Percentiles rank a stretch among this genome's conserved stretches.
Evolutionary conservation across 2,113 vertebrate species (phyloP).

Genomic region (Campylomormyrus numenius): DNA sequence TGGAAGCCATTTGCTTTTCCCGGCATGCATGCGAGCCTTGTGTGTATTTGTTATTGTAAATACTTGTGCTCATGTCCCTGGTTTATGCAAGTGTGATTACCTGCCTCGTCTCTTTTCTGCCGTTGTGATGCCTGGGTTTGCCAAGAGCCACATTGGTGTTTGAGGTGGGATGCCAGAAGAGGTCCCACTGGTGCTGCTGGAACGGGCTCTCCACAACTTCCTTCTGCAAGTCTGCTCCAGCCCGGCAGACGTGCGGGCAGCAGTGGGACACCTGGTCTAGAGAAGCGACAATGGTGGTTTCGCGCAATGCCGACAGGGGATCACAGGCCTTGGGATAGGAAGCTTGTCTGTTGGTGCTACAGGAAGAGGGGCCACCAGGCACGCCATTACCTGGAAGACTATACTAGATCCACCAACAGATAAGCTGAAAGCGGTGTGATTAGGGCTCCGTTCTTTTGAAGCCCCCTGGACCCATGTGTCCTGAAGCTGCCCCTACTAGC

Average conservation of each 20-base stretch:
- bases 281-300: background rate
- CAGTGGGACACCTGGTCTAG: background rate
- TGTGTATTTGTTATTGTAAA: background rate
- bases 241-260: background rate
- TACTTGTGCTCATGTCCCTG: background rate
- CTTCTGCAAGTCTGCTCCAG: background rate
- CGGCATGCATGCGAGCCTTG: background rate
- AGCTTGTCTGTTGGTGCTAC: background rate
- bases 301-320: background rate
- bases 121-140: background rate
- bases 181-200: background rate
- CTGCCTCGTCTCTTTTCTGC: background rate
- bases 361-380: background rate
- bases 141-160: background rate
- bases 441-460: no score
- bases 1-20: background rate
- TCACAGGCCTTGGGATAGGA: background rate
- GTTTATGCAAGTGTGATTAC: background rate
- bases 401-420: background rate
- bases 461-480: no score
- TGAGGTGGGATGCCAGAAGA: background rate
- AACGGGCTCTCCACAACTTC: background rate
- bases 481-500: no score
- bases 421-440: background rate
- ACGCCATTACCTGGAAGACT: background rate